Percentiles rank a stretch among this genome's conserved stretches.
These are phyloP conservation scores for Dastarcus helophoroides DNA, from an alignment of 2,888 invertebrate species.

Conservation along the genomic window DNA sequence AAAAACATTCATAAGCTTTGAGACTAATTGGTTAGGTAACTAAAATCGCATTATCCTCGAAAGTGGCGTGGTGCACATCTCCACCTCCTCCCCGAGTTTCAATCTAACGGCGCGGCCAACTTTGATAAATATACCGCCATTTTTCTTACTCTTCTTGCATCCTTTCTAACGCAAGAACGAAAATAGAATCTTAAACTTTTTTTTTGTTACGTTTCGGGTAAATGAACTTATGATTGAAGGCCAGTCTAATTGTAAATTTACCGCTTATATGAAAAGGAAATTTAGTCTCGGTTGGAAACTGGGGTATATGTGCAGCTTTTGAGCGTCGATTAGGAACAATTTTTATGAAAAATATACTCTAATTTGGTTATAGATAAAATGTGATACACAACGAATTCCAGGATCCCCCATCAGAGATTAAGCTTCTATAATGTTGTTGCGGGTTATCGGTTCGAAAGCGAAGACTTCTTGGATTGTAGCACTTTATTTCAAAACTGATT, in stretches of 20 bases:
- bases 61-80: constrained; percentile 17
- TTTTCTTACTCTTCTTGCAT: constrained; percentile 41
- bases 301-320: too few relatives aligned
- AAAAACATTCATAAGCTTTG: constrained; percentile 18
- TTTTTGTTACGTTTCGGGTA: constrained; percentile 23
- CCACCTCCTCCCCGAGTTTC: constrained; percentile 30
- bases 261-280: too few relatives aligned
- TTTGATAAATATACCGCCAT: constrained; percentile 43
- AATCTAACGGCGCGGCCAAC: constrained; percentile 36
- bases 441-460: too few relatives aligned
- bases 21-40: constrained; percentile 34
- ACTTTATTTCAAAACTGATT: too few relatives aligned
- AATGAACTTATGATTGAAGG: constrained; percentile 29
- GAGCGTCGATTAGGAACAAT: too few relatives aligned
- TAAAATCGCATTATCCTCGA: constrained; percentile 36
- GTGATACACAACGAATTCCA: too few relatives aligned
- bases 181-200: constrained; percentile 30
- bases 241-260: constrained; percentile 28
- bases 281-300: too few relatives aligned
- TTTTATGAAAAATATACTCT: too few relatives aligned
- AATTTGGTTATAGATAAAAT: too few relatives aligned
- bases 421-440: too few relatives aligned
- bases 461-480: too few relatives aligned
- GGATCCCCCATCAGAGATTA: too few relatives aligned
- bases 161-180: constrained; percentile 34